Base-by-base conservation (phyloP, 1,140 invertebrate genomes). In the Monochamus saltuarius region DNA sequence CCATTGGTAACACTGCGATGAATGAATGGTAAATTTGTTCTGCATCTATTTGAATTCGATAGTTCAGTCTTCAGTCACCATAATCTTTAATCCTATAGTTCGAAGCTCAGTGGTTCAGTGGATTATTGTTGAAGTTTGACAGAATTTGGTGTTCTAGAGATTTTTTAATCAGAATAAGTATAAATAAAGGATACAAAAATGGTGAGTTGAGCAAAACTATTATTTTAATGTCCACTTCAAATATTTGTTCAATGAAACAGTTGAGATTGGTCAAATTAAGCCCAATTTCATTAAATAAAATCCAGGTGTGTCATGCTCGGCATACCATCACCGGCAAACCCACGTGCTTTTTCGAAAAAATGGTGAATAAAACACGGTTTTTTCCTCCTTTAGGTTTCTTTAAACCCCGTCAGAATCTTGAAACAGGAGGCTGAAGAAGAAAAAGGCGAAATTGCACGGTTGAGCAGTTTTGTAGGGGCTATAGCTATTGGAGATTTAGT, bases 401-500 rank as follows among this genome's bases (percentile, higher is more conserved):
- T 98, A 65, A 96, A 97, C 81, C 95, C 96, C 51, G 89, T 98
- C 7, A 85, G 94, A 78, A 90, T 99, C 67, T 83, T 99, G 61
- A 97, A 94, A 78, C 84, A 89, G 82, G 93, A 97, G 67, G 97
- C 97, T 3, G 95, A 98, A 77, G 95, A 99, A 80, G 97, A 99
- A 75, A 97, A 96, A 73, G 92, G 91, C 29, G 97, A 99, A 81
- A 89, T 90, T 71, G 95, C 95, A 65, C 87, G 95, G 52, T 79
- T 99, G 79, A 98, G 95, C 38, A 94, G 93, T 70, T 99, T 99
- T 77, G 89, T 99, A 68, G 97, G 97, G 42, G 97, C 96, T 17
- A 98, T 98, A 74, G 95, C 97, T 4, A 97, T 99, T 73, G 98
- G 97, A 13, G 98, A 99, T 80, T 82, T 99, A 46, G 92, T 99